Conservation (phyloP, 2,113 vertebrate species). For the Scytalopus superciliaris region DNA sequence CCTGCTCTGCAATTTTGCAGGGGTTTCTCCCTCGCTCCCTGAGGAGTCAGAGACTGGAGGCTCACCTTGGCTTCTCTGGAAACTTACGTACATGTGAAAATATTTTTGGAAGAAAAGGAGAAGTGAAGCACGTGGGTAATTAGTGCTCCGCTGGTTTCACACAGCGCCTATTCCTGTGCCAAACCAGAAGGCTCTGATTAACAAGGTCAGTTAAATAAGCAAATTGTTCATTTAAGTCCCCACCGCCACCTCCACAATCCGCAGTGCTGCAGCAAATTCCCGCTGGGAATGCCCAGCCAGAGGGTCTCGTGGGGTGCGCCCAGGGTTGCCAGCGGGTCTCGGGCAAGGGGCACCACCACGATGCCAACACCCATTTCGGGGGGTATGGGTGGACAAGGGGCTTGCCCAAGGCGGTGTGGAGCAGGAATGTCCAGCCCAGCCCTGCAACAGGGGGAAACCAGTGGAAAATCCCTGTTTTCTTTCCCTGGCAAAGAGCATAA, state of each 20-base stretch:
- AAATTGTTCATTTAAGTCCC: background rate
- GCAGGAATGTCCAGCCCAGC: rapidly evolving
- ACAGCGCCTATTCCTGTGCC: background rate
- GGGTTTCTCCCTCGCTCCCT: background rate
- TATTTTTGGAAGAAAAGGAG: background rate
- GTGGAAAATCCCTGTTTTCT: rapidly evolving
- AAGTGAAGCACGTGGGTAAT: background rate
- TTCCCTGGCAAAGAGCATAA: rapidly evolving
- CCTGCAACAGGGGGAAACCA: rapidly evolving
- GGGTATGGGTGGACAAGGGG: rapidly evolving
- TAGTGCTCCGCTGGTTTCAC: background rate
- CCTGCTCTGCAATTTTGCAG: background rate
- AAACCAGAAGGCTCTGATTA: background rate
- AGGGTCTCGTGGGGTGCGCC: rapidly evolving
- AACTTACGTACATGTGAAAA: background rate
- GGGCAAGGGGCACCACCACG: rapidly evolving
- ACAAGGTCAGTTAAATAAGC: slow-evolving; percentile 10
- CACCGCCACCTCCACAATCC: background rate
- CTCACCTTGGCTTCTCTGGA: background rate
- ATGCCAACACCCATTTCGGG: rapidly evolving
- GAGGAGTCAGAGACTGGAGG: background rate
- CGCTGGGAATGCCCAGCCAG: background rate
- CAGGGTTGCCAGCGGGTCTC: rapidly evolving
- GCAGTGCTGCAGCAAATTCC: background rate
- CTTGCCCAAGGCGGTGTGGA: background rate